Conservation (phyloP, 1,140 invertebrate species). For the Meteorus sp. region DNA sequence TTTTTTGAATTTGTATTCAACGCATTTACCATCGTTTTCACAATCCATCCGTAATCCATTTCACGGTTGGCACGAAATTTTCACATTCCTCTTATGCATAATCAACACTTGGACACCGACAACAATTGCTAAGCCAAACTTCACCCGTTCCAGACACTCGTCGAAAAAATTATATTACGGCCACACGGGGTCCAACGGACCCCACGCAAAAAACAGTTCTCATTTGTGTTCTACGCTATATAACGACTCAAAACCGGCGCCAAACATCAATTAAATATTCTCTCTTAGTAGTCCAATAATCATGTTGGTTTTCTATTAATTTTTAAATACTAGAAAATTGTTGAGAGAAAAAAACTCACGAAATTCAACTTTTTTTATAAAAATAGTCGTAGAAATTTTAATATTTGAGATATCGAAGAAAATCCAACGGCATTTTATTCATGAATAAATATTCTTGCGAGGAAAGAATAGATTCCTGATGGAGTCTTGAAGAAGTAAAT, state of each 20-base stretch:
- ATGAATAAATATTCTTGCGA: conserved; percentile 2
- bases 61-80: no score
- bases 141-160: conserved; percentile 7
- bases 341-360: conserved; percentile 17
- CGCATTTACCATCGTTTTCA: no score
- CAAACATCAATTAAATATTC: neutral
- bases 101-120: no score
- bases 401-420: conserved; percentile 9
- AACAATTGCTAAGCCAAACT: no score
- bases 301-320: neutral
- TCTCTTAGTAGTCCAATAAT: neutral
- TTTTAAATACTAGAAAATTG: conserved; percentile 1
- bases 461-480: neutral
- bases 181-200: conserved; percentile 14
- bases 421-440: conserved; percentile 16
- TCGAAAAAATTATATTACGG: neutral
- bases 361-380: conserved; percentile 16
- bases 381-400: conserved; percentile 9
- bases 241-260: neutral
- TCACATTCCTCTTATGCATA: no score
- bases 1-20: no score
- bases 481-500: neutral
- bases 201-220: conserved; percentile 10
- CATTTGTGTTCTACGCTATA: conserved; percentile 4
- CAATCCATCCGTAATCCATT: no score